Evolutionary conservation across 64 coral and sea anemone species (phyloP).

Genomic region (Stichodactyla helianthus): DNA sequence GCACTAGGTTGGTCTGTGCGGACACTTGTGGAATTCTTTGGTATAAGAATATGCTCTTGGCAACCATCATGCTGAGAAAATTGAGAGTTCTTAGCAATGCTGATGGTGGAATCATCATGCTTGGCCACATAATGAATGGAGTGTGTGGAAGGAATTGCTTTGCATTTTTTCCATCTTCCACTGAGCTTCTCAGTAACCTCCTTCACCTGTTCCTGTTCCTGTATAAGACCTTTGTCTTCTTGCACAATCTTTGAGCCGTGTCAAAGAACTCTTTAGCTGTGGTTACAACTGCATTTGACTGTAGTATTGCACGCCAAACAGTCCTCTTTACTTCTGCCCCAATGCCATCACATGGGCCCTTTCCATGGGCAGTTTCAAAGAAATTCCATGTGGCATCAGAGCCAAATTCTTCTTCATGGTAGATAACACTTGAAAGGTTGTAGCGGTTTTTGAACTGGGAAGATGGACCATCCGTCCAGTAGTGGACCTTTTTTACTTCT

Average conservation of each 20-base stretch:
- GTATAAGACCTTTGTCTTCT: conserved; percentile 52
- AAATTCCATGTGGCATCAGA: conserved; percentile 54
- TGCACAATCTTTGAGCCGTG: conserved; percentile 18
- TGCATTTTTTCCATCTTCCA: not conserved
- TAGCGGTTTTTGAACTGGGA: conserved; percentile 77
- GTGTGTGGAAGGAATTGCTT: conserved; percentile 26
- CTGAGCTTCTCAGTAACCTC: not conserved
- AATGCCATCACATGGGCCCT: conserved; percentile 54
- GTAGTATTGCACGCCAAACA: conserved; percentile 54
- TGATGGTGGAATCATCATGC: not conserved
- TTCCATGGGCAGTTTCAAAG: conserved; percentile 66
- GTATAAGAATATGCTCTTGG: conserved; percentile 42
- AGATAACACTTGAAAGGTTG: conserved; percentile 30
- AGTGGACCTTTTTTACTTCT: conserved; percentile 40
- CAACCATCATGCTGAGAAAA: conserved; percentile 25
- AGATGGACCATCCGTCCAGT: conserved; percentile 32
- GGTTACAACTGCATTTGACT: conserved; percentile 30
- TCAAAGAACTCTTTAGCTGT: conserved; percentile 44
- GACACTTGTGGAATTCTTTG: not conserved
- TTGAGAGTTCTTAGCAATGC: conserved; percentile 45
- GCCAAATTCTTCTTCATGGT: conserved; percentile 39
- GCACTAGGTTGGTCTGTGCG: conserved; percentile 24
- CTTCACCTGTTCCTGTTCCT: conserved; percentile 10
- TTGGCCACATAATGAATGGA: conserved; percentile 34
- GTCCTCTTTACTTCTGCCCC: conserved; percentile 41